Evolutionary conservation across 2,113 vertebrate genomes (phyloP), one percentile per base, ranked within the genome.

Genomic region (Cyprinodon tularosa): DNA sequence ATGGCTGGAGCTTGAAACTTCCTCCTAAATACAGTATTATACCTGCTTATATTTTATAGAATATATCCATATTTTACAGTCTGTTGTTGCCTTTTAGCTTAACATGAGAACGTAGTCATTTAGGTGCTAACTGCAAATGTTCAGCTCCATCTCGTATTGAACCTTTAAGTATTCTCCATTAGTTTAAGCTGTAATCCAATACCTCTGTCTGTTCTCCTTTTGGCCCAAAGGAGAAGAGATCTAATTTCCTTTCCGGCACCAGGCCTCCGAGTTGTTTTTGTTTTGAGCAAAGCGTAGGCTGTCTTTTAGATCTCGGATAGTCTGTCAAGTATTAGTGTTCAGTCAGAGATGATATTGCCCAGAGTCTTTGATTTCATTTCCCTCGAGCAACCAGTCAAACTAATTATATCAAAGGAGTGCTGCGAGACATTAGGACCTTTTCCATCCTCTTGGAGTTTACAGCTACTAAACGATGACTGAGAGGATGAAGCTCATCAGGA

Each of bases 331-430:
- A 78, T 70, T 69, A 44, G 37, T 40, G 2, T 44, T 14, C 39
- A 40, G 65, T 3, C 62, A 50, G 4, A 74, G 47, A 36, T n/a
- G 50, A 65, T 29, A 37, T 4, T 65, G 61, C 9, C 63, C 81
- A 84, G 75, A 77, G 63, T 45, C 72, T 81, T 68, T 62, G 75
- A 85, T 87, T 80, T 3, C 63, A 64, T 87, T 81, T 60, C 2
- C 38, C 68, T 72, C 48, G 71, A 80, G 62, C 14, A 5, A 40
- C 8, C 7, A 11, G 53, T 77, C 60, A 14, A 60, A 22, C 15
- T 7, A n/a, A 68, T 5, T 37, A 62, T 15, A 70, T 66, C 40
- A 62, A 48, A 48, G 12, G 62, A 53, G 40, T 44, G 39, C 40
- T 39, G 68, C 37, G 36, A 45, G 11, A 11, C 66, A 62, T 36